Base-by-base conservation (phyloP, 2,888 invertebrate genomes). In the Pediacus dermestoides region DNA sequence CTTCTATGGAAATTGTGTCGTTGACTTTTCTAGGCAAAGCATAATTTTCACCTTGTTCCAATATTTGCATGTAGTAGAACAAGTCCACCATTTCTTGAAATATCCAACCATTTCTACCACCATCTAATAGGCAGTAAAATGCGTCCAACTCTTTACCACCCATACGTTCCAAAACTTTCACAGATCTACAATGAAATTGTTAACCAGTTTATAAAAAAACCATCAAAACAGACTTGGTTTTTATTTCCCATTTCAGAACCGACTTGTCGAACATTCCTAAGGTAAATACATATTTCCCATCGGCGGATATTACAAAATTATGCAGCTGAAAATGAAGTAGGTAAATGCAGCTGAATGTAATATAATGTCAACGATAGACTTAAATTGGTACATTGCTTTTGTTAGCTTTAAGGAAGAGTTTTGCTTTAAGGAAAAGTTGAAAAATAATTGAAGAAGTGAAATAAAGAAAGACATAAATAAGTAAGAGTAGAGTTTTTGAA, bases 21-120 rank as follows among this genome's bases (percentile, higher is more conserved):
- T 74, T 74, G 21, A 85, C 77, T 3, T 70, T 66, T 47, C 84
- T 70, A 44, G 74, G 74, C 2, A 78, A 73, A 33, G 78, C 77
- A 0, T 80, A 76, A 60, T 81, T 78, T 31, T 85, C 80, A 2
- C 83, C 83, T 59, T 85, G 81, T 52, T 81, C 77, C 50, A 83
- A 64, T 27, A 87, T 80, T 70, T 87, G 85, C 50, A 84, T 80
- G 62, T 85, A 86, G 64, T 82, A 85, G 68, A 87, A 87, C 42
- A 84, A 70, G 59, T 86, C 83, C 50, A 82, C 74, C 60, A 88
- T 77, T 67, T 87, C 84, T 39, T 71, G 67, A 61, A 84, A 82
- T 34, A 85, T 70, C 75, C 80, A 81, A 2, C 87, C 86, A 1
- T 78, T 75, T 4, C 77, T 69, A 0, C 85, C 85, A 33, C 82